Conservation (phyloP, 2,888 invertebrate species). For the Ormyrus rosae region DNA sequence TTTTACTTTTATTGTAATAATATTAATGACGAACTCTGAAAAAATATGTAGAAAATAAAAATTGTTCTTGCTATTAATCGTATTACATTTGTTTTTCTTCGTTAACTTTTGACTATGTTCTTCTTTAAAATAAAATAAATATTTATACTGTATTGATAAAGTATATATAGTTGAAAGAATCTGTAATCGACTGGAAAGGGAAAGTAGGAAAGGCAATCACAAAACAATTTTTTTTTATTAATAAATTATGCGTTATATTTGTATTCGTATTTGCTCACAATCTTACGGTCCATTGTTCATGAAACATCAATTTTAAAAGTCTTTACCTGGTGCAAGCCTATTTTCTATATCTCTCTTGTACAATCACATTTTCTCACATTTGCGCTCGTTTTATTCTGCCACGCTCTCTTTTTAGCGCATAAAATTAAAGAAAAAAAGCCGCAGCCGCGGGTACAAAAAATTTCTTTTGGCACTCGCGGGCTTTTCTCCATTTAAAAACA, state of each 20-base stretch:
- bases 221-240: constrained; percentile 53
- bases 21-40: not conserved
- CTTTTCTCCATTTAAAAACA: constrained; percentile 23
- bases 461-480: constrained; percentile 17
- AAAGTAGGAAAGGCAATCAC: not conserved
- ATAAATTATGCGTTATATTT: constrained; percentile 71
- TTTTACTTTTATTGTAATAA: constrained; percentile 18
- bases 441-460: constrained; percentile 40
- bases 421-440: constrained; percentile 44
- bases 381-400: not conserved
- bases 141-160: not conserved
- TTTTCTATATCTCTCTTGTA: constrained; percentile 10
- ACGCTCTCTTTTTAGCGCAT: not conserved
- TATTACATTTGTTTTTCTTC: not conserved
- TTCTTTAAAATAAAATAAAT: constrained; percentile 2
- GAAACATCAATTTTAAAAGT: constrained; percentile 46
- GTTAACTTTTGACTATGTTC: not conserved
- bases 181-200: not conserved
- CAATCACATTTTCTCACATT: not conserved
- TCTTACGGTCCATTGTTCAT: constrained; percentile 60
- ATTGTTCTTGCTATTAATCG: constrained; percentile 26
- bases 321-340: constrained; percentile 35
- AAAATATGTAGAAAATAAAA: constrained; percentile 30
- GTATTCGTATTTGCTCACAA: constrained; percentile 63
- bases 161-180: not conserved